A percentile compares a stretch with the other conserved stretches of the same genome.
These are phyloP conservation scores for Mugil cephalus DNA, from an alignment of 2,113 vertebrate species.

Conservation along the genomic window DNA sequence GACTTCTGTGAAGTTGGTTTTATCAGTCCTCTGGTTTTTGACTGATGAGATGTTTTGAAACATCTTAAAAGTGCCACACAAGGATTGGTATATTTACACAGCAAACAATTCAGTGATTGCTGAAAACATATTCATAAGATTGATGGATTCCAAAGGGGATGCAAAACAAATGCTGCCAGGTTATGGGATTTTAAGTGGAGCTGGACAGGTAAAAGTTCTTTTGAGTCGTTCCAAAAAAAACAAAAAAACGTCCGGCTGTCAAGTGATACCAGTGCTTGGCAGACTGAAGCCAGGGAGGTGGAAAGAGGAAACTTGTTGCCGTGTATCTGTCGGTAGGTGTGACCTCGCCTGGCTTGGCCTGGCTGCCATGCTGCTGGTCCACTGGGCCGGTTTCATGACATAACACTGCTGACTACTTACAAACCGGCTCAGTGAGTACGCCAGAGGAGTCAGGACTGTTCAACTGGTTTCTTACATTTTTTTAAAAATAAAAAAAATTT, in stretches of 20 bases:
- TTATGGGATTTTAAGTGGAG: background rate
- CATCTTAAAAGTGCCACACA: background rate
- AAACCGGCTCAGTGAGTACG: constrained; percentile 64
- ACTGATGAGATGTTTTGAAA: background rate
- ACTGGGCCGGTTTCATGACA: constrained; percentile 48
- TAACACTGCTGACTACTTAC: constrained; percentile 6
- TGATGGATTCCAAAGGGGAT: background rate
- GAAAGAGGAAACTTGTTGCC: constrained; percentile 16
- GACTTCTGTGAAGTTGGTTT: too few species aligned
- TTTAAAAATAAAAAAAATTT: constrained; percentile 2
- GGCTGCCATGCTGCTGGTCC: constrained; percentile 21
- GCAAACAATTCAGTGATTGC: background rate
- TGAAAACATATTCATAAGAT: background rate
- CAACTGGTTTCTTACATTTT: constrained; percentile 61
- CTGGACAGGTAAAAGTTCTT: background rate
- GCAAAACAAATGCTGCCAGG: background rate
- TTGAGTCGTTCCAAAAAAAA: background rate
- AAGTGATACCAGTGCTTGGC: constrained; percentile 13
- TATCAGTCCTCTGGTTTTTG: too few species aligned
- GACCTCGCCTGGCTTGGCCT: constrained; percentile 23
- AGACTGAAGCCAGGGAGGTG: constrained; percentile 32
- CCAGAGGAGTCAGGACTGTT: constrained; percentile 35
- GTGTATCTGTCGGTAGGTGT: constrained; percentile 46
- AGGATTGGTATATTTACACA: background rate
- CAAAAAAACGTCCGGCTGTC: constrained; percentile 2